Percentiles rank a stretch among this genome's conserved stretches.
phyloP scores from a whole-genome alignment of 2,797 vertebrate genomes.

The Hyperoplus lanceolatus region DNA sequence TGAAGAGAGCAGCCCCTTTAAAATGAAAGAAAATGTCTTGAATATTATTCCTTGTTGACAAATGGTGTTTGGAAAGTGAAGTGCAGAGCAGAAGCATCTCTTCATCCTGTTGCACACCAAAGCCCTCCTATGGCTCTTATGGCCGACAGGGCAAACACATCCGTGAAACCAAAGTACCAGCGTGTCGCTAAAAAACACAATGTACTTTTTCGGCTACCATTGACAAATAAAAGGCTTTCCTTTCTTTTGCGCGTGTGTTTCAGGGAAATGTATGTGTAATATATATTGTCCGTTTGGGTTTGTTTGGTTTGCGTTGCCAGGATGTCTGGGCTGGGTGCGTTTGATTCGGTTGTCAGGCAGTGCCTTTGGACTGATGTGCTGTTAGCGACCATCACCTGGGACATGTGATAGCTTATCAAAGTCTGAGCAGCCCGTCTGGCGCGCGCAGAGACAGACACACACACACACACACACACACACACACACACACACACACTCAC shows the following conservation, averaged over 20 bases:
- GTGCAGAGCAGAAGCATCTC: not conserved
- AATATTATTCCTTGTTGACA: conserved; percentile 32
- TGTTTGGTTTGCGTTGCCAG: conserved; percentile 82
- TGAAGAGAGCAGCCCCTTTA: not conserved
- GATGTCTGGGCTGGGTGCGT: conserved; percentile 78
- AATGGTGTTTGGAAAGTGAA: conserved; percentile 14
- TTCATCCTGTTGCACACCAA: not conserved
- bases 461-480: conserved; percentile 40
- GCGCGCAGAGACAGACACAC: conserved; percentile 58
- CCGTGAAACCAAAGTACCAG: not conserved
- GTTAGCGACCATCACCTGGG: conserved; percentile 97
- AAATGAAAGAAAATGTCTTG: not conserved
- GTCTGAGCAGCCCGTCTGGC: conserved; percentile 95
- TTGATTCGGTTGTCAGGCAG: conserved; percentile 88
- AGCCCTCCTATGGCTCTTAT: conserved; percentile 28
- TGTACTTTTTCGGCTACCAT: conserved; percentile 38
- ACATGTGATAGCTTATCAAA: conserved; percentile 99
- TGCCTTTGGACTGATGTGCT: conserved; percentile 91
- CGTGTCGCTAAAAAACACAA: conserved; percentile 37
- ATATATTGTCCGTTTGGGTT: conserved; percentile 66
- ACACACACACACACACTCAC: conserved; percentile 25
- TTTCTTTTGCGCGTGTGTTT: conserved; percentile 41
- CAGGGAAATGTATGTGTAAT: conserved; percentile 77
- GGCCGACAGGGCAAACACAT: conserved; percentile 11
- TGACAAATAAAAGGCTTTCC: conserved; percentile 42